These are phyloP conservation scores for Gymnocypris eckloni DNA, from an alignment of 2,797 vertebrate species.

Conservation along the genomic window DNA sequence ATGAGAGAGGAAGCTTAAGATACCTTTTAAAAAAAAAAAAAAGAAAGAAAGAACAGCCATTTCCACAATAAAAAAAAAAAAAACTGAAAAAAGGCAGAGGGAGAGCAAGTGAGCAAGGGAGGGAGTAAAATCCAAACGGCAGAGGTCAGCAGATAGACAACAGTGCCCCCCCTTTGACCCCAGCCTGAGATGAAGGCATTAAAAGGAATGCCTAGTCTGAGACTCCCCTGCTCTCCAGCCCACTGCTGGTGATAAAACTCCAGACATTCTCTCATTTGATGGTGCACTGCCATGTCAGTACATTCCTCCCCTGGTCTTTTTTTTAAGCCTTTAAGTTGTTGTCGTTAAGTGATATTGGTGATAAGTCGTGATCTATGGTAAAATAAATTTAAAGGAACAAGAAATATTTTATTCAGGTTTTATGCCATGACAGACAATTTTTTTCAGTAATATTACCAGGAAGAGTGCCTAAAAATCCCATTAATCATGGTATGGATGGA, in stretches of 20 bases:
- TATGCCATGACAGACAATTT: neutral
- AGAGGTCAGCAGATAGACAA: constrained; percentile 86
- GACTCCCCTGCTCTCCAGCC: constrained; percentile 82
- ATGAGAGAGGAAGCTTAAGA: constrained; percentile 73
- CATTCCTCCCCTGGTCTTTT: constrained; percentile 81
- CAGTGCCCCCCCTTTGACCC: constrained; percentile 88
- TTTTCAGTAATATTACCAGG: neutral
- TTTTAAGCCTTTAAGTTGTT: constrained; percentile 38
- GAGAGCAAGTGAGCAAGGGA: constrained; percentile 40
- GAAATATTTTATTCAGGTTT: constrained; percentile 64
- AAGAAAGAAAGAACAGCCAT: constrained; percentile 60
- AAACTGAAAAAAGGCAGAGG: constrained; percentile 61
- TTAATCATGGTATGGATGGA: neutral
- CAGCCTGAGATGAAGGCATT: constrained; percentile 81
- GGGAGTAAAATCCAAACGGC: constrained; percentile 53
- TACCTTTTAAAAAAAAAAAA: constrained; percentile 63
- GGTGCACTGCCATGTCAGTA: constrained; percentile 88
- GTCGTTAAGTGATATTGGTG: constrained; percentile 36
- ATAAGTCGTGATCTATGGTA: constrained; percentile 36
- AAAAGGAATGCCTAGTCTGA: constrained; percentile 85
- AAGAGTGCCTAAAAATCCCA: neutral
- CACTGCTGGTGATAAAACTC: constrained; percentile 92
- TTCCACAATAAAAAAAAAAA: constrained; percentile 70
- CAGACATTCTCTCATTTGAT: constrained; percentile 96
- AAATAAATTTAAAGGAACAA: constrained; percentile 64